Conservation (phyloP, 2,113 vertebrate genomes). For the Azemiops feae region DNA sequence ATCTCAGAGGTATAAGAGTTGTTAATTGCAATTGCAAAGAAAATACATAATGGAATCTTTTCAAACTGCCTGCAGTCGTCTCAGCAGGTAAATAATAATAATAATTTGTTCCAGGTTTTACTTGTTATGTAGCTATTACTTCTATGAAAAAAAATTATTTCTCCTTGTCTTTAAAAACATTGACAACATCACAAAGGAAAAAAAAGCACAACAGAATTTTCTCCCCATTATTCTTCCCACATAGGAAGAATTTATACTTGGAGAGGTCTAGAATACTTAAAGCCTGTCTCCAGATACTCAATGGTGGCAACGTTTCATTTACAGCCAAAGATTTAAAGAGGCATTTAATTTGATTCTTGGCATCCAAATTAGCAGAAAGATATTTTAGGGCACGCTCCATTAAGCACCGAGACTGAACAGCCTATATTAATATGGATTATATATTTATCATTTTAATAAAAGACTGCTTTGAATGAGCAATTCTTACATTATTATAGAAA, state of each 20-base stretch:
- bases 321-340: background rate
- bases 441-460: background rate
- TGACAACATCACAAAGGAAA: background rate
- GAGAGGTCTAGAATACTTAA: background rate
- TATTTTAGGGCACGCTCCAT: background rate
- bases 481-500: background rate
- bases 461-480: background rate
- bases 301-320: background rate
- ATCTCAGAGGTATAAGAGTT: background rate
- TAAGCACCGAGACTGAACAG: background rate
- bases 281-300: background rate
- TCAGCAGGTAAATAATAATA: background rate
- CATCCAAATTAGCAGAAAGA: background rate
- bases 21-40: background rate
- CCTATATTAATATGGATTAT: background rate
- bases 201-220: background rate
- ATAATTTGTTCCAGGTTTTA: background rate
- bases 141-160: background rate
- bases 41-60: background rate
- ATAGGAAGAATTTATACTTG: background rate
- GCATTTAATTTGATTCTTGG: slow-evolving; percentile 11
- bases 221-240: background rate
- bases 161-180: background rate
- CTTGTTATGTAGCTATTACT: background rate
- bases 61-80: background rate